A percentile compares a stretch with the other conserved stretches of the same genome.
phyloP scores from a whole-genome alignment of 1,140 invertebrate species.

The Scaptomyza graminum region DNA sequence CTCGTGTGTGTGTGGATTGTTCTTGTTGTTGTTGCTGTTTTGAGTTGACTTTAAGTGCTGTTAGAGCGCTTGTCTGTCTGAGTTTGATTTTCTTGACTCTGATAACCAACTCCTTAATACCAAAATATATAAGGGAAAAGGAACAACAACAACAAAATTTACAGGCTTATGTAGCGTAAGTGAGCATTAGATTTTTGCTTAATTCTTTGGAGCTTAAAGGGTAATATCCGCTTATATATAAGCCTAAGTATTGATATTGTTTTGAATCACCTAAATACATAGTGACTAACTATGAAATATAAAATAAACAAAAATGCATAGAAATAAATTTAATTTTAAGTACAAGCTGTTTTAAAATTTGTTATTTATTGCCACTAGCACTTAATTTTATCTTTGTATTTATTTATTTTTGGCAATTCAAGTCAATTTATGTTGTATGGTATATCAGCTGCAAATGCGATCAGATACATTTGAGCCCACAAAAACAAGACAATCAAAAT shows the following conservation, averaged over 20 bases:
- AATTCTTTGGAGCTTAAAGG: background rate
- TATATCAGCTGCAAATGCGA: slow-evolving; percentile 7
- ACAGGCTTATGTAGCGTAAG: slow-evolving; percentile 32
- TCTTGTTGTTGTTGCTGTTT: slow-evolving; percentile 58
- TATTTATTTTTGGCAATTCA: background rate
- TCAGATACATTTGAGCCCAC: background rate
- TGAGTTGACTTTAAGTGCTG: background rate
- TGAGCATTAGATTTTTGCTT: background rate
- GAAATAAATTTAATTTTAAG: too few species aligned
- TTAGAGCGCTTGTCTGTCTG: too few species aligned
- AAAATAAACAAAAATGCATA: too few species aligned
- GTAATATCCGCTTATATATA: too few species aligned
- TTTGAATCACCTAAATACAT: too few species aligned
- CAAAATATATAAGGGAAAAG: background rate
- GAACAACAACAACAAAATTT: slow-evolving; percentile 34
- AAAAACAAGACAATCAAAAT: slow-evolving; percentile 2
- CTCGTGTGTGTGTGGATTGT: slow-evolving; percentile 29
- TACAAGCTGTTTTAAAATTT: too few species aligned
- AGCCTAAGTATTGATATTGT: too few species aligned
- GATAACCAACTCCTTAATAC: slow-evolving; percentile 35
- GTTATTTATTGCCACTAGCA: too few species aligned
- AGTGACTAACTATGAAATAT: too few species aligned
- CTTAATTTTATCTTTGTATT: too few species aligned
- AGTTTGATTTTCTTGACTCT: slow-evolving; percentile 12
- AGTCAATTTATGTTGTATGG: background rate